Percentiles rank a stretch among this genome's conserved stretches.
phyloP scores from a whole-genome alignment of 2,113 vertebrate genomes.

The Lynx canadensis region DNA sequence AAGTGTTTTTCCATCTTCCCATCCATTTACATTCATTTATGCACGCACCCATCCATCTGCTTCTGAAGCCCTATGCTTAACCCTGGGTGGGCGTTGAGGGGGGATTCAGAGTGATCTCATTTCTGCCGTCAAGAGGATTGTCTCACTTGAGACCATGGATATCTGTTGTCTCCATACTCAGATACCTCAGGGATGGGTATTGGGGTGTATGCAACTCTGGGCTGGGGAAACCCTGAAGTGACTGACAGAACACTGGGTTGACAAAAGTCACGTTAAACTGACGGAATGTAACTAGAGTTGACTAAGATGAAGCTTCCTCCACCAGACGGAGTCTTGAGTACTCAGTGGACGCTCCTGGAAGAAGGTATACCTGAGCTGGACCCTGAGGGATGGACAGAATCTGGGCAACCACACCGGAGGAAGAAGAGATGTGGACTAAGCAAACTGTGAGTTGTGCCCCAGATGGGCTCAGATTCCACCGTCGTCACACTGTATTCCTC shows the following conservation, averaged over 20 bases:
- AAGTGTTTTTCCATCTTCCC: background rate
- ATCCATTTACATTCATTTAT: background rate
- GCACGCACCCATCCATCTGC: background rate
- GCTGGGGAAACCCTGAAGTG: background rate
- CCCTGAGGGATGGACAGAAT: background rate
- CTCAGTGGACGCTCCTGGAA: background rate
- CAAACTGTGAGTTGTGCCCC: background rate
- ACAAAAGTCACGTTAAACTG: background rate
- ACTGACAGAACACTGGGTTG: background rate
- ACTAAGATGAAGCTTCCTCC: background rate
- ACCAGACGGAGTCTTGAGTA: background rate
- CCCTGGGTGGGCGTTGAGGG: background rate
- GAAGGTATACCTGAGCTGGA: background rate
- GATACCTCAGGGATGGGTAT: background rate
- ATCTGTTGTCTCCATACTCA: background rate
- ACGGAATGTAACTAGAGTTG: background rate
- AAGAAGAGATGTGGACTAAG: background rate
- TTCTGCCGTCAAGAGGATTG: background rate
- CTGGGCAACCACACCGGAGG: background rate
- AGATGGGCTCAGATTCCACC: accelerated
- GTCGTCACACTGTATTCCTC: background rate
- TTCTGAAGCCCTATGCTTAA: background rate
- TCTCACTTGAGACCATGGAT: background rate
- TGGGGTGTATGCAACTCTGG: background rate
- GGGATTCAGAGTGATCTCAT: background rate